A percentile compares a stretch with the other conserved stretches of the same genome.
phyloP scores from a whole-genome alignment of 2,113 vertebrate species.

The Brachyhypopomus occidentalis region DNA sequence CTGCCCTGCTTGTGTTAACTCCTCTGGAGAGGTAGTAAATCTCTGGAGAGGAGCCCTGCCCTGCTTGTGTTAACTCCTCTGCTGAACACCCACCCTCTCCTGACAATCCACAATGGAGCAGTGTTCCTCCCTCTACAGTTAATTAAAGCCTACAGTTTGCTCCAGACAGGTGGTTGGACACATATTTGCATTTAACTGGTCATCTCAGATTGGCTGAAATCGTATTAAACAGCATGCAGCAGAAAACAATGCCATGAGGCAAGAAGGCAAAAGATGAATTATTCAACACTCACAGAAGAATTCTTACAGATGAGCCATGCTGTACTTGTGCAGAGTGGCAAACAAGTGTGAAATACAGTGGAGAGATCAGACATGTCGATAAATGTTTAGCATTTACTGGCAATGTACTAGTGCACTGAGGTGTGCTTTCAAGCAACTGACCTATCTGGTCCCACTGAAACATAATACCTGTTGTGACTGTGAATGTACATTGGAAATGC shows the following conservation, averaged over 20 bases:
- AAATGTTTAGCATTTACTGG: constrained; percentile 23
- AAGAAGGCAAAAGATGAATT: constrained; percentile 5
- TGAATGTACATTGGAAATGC: not conserved
- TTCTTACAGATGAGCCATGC: constrained; percentile 12
- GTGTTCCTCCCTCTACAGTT: constrained; percentile 16
- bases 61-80: constrained; percentile 39
- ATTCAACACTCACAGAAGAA: constrained; percentile 3
- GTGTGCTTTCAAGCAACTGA: constrained; percentile 16
- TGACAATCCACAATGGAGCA: constrained; percentile 40
- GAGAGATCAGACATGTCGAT: constrained; percentile 25
- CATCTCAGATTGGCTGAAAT: constrained; percentile 32
- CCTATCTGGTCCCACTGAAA: constrained; percentile 13
- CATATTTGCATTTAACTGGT: constrained; percentile 27
- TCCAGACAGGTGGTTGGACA: constrained; percentile 20
- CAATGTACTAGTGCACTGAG: constrained; percentile 15
- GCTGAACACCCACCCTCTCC: not conserved
- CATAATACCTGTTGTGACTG: not conserved
- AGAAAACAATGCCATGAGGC: not conserved
- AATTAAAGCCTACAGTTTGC: constrained; percentile 41
- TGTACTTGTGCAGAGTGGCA: not conserved
- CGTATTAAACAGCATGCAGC: constrained; percentile 13
- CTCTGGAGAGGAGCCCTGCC: constrained; percentile 38
- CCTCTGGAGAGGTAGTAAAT: not conserved
- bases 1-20: constrained; percentile 41
- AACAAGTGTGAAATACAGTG: constrained; percentile 18